A percentile compares a stretch with the other conserved stretches of the same genome.
phyloP scores from a whole-genome alignment of 2,113 vertebrate species.

The Hirundichthys speculiger region DNA sequence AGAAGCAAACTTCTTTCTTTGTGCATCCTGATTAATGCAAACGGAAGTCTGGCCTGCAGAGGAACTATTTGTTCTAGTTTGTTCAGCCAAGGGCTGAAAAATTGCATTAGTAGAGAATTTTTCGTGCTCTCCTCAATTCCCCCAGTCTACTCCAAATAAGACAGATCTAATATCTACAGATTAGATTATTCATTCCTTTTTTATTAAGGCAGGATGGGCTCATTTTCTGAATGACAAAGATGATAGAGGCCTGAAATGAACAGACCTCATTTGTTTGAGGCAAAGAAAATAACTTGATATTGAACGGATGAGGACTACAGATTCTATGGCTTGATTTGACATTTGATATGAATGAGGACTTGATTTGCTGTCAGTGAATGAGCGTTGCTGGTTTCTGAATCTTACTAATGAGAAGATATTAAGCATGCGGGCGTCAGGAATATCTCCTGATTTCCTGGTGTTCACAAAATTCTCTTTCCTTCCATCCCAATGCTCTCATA shows the following conservation, averaged over 20 bases:
- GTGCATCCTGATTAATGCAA: constrained; percentile 53
- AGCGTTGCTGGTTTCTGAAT: constrained; percentile 25
- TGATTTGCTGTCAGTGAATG: constrained; percentile 57
- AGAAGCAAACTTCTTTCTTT: constrained; percentile 32
- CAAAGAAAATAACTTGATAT: constrained; percentile 59
- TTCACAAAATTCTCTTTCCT: neutral
- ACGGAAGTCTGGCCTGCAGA: constrained; percentile 19
- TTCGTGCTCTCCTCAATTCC: neutral
- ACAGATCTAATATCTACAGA: constrained; percentile 60
- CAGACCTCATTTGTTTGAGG: constrained; percentile 50
- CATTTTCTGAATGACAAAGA: constrained; percentile 39
- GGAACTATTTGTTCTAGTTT: constrained; percentile 55
- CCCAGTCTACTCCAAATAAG: constrained; percentile 30
- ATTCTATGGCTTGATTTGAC: constrained; percentile 59
- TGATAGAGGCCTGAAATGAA: constrained; percentile 53
- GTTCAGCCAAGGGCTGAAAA: constrained; percentile 47
- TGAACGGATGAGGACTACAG: constrained; percentile 49
- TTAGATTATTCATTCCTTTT: constrained; percentile 56
- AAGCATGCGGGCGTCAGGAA: constrained; percentile 19
- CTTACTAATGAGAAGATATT: constrained; percentile 61
- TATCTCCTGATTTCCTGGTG: constrained; percentile 31
- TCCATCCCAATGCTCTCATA: constrained; percentile 8
- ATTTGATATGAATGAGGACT: constrained; percentile 63
- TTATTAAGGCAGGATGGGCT: constrained; percentile 47
- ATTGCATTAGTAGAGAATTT: constrained; percentile 18